Conservation (phyloP, 2,888 invertebrate genomes). For the Catocala nupta region DNA sequence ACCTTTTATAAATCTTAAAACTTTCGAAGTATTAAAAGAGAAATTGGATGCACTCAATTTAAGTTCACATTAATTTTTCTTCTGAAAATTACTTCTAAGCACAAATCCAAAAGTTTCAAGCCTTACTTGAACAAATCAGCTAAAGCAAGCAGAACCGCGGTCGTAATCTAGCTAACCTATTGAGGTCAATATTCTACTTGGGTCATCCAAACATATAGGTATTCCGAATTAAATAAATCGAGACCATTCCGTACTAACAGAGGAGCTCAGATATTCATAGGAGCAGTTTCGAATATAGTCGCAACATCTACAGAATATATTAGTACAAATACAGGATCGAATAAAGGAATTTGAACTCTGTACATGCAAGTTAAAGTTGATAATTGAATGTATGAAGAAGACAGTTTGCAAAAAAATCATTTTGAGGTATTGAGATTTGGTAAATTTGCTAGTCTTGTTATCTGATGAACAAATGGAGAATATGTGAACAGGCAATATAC, state of each 20-base stretch:
- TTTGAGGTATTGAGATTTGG: slow-evolving; percentile 33
- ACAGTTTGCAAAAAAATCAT: slow-evolving; percentile 36
- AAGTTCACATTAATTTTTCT: not conserved
- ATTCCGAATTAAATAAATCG: slow-evolving; percentile 51
- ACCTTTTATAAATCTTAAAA: slow-evolving; percentile 4
- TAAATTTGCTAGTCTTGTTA: slow-evolving; percentile 36
- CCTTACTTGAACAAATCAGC: not conserved
- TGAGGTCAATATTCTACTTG: slow-evolving; percentile 34
- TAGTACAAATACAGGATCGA: slow-evolving; percentile 22
- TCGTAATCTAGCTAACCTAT: slow-evolving; percentile 10
- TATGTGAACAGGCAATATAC: slow-evolving; percentile 1
- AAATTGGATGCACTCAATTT: slow-evolving; percentile 13
- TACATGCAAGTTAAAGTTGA: slow-evolving; percentile 8
- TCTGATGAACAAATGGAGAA: slow-evolving; percentile 25
- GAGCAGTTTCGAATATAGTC: slow-evolving; percentile 53
- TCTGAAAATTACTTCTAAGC: not conserved
- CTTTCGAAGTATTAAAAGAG: slow-evolving; percentile 7
- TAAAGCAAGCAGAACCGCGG: not conserved
- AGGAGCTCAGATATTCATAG: slow-evolving; percentile 58
- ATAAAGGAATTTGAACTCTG: slow-evolving; percentile 27
- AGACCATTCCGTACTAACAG: slow-evolving; percentile 43
- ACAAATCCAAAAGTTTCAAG: not conserved
- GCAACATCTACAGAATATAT: slow-evolving; percentile 57
- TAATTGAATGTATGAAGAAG: slow-evolving; percentile 3
- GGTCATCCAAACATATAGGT: slow-evolving; percentile 40